Conservation (phyloP, 2,113 vertebrate genomes). For the Haplotaxodon microlepis region DNA sequence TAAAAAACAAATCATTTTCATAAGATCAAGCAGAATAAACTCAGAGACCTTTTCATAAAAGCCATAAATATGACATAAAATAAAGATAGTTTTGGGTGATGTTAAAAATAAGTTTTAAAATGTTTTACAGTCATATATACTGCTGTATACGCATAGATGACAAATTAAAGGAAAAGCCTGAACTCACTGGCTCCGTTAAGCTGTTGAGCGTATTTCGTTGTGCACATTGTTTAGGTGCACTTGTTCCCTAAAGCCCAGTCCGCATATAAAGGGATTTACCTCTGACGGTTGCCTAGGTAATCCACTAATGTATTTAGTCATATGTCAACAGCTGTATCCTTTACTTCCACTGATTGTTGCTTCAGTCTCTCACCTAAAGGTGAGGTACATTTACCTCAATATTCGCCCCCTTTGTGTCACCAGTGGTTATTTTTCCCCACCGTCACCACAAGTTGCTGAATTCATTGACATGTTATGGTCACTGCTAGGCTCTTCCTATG, state of each 20-base stretch:
- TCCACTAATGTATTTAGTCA: neutral
- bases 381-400: neutral
- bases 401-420: neutral
- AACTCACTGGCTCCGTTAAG: fast-evolving
- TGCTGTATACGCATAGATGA: neutral
- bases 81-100: neutral
- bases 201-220: neutral
- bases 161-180: neutral
- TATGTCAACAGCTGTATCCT: neutral
- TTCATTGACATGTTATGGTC: neutral
- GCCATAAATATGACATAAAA: neutral
- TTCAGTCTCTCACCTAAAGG: neutral
- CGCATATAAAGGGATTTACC: neutral
- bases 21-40: neutral
- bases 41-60: neutral
- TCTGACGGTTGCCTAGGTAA: neutral
- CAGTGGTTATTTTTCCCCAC: neutral
- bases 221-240: neutral
- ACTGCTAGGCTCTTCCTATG: neutral
- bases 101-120: neutral
- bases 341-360: neutral
- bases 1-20: neutral
- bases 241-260: neutral
- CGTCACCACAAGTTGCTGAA: neutral
- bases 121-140: neutral